A percentile compares a stretch with the other conserved stretches of the same genome.
These are phyloP conservation scores for Sabellastarte sp. DNA, from an alignment of 2,888 invertebrate species.

Conservation along the genomic window DNA sequence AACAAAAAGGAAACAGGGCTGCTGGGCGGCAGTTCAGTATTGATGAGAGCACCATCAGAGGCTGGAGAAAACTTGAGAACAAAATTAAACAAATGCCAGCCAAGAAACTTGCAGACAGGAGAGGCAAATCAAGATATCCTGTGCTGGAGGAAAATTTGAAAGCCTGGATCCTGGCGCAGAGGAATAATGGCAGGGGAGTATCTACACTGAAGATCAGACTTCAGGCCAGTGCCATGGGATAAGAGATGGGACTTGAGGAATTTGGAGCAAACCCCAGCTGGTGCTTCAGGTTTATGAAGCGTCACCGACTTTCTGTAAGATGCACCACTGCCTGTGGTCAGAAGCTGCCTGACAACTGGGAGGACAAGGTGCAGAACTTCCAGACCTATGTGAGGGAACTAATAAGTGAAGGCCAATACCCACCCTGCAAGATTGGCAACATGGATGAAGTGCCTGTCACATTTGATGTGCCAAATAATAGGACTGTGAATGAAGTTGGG, in stretches of 20 bases:
- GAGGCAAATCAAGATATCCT: not conserved
- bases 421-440: constrained; percentile 2
- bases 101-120: not conserved
- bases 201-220: not conserved
- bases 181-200: not conserved
- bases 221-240: not conserved
- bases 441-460: constrained; percentile 6
- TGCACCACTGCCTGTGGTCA: no score
- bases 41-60: not conserved
- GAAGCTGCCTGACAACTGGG: no score
- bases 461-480: constrained; percentile 3
- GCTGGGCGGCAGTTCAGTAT: not conserved
- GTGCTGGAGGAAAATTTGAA: not conserved
- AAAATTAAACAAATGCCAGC: not conserved
- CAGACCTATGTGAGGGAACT: no score
- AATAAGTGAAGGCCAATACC: no score
- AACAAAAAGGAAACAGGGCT: constrained; percentile 1
- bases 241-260: not conserved
- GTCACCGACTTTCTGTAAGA: not conserved
- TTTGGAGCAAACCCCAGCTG: constrained; percentile 1
- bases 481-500: not conserved
- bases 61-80: not conserved
- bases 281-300: constrained; percentile 3
- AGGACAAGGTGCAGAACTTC: no score
- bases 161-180: not conserved